phyloP scores from a whole-genome alignment of 2,888 invertebrate genomes.

The Taenaris catops region DNA sequence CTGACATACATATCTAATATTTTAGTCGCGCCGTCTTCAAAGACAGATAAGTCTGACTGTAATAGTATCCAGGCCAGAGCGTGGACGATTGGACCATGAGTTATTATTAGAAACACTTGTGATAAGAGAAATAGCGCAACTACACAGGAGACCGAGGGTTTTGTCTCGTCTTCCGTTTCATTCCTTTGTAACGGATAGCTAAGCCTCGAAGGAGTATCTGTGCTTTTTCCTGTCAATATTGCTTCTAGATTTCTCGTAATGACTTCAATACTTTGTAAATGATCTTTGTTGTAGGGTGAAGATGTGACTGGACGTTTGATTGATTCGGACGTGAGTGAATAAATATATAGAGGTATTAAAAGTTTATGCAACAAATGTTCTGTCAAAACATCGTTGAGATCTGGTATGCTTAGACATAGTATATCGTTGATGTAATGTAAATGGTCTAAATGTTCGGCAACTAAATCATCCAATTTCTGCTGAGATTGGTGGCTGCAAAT shows the following conservation, averaged over 20 bases:
- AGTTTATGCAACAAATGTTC: constrained; percentile 96
- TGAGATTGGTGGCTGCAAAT: constrained; percentile 93
- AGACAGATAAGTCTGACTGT: constrained; percentile 87
- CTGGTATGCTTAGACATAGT: constrained; percentile 93
- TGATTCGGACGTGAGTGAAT: constrained; percentile 85
- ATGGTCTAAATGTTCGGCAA: constrained; percentile 98
- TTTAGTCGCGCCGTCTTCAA: constrained; percentile 84
- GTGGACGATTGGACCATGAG: constrained; percentile 94
- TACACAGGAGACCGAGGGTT: constrained; percentile 91
- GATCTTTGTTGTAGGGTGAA: constrained; percentile 63
- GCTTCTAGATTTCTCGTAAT: constrained; percentile 83
- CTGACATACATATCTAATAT: constrained; percentile 83
- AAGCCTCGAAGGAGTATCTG: constrained; percentile 67
- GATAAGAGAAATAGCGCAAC: constrained; percentile 95
- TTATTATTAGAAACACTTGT: constrained; percentile 96
- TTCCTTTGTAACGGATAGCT: constrained; percentile 52
- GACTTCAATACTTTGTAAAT: constrained; percentile 77
- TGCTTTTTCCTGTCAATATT: constrained; percentile 79
- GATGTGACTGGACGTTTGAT: constrained; percentile 40
- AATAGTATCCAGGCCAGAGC: constrained; percentile 94
- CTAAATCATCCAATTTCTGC: constrained; percentile 93
- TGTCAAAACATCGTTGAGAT: constrained; percentile 95
- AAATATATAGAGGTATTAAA: constrained; percentile 95
- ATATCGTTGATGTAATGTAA: constrained; percentile 98
- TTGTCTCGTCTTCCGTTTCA: constrained; percentile 76